Percentiles rank a stretch among this genome's conserved stretches.
Evolutionary conservation across 2,113 vertebrate species (phyloP).

Genomic region (Sisor rabdophorus): DNA sequence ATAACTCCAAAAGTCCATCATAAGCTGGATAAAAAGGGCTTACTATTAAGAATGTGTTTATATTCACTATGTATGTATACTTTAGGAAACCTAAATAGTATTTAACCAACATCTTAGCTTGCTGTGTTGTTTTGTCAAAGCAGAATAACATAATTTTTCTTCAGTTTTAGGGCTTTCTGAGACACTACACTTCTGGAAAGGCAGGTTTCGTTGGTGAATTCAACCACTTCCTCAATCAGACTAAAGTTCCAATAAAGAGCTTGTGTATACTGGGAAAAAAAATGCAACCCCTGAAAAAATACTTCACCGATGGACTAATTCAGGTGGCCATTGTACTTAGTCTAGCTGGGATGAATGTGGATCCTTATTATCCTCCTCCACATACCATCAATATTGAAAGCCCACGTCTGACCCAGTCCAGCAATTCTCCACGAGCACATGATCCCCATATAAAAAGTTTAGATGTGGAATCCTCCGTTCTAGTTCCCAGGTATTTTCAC

Average conservation of each 20-base stretch:
- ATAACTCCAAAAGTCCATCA: too few relatives aligned
- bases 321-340: slow-evolving; percentile 95
- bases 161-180: slow-evolving; percentile 32
- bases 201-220: neutral
- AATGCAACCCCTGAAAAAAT: slow-evolving; percentile 86
- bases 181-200: neutral
- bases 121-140: neutral
- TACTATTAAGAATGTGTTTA: neutral
- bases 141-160: neutral
- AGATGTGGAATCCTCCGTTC: slow-evolving; percentile 83
- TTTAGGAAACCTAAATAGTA: neutral
- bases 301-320: slow-evolving; percentile 92
- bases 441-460: slow-evolving; percentile 81
- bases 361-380: slow-evolving; percentile 79
- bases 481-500: slow-evolving; percentile 76
- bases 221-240: neutral
- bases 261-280: neutral
- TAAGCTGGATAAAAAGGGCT: too few relatives aligned
- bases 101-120: neutral
- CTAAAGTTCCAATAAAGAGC: neutral
- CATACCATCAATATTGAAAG: slow-evolving; percentile 82
- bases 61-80: too few relatives aligned
- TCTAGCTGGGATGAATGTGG: slow-evolving; percentile 83
- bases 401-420: slow-evolving; percentile 80
- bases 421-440: slow-evolving; percentile 76